These are phyloP conservation scores for Phalacrocorax aristotelis DNA, from an alignment of 2,113 vertebrate genomes.

Conservation along the genomic window DNA sequence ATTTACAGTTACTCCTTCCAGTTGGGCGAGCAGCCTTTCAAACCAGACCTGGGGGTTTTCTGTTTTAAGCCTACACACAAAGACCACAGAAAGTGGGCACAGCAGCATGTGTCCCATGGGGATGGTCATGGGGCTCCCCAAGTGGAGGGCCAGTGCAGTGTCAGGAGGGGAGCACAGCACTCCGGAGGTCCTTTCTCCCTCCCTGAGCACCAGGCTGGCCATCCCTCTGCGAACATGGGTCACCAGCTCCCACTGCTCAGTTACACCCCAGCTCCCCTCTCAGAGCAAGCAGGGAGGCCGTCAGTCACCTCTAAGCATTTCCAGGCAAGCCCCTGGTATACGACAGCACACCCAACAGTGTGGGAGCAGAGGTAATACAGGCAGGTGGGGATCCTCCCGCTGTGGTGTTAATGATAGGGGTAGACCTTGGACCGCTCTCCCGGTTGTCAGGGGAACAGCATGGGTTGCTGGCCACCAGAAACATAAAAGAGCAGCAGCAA, in stretches of 20 bases:
- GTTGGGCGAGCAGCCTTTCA: background rate
- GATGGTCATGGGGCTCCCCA: background rate
- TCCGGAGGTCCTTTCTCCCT: background rate
- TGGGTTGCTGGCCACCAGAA: background rate
- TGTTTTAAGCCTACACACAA: background rate
- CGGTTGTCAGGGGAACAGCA: slow-evolving; percentile 37
- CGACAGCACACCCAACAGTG: accelerated
- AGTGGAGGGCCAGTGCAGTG: background rate
- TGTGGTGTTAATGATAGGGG: background rate
- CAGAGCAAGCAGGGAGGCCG: background rate
- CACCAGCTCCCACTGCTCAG: background rate
- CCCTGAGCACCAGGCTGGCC: background rate
- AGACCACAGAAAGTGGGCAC: background rate
- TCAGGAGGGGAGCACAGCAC: accelerated
- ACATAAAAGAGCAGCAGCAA: slow-evolving; percentile 49
- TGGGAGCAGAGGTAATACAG: background rate
- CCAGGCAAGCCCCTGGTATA: accelerated
- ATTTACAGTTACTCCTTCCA: background rate
- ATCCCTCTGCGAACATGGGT: accelerated
- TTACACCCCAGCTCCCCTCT: background rate
- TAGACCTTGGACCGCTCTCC: slow-evolving; percentile 29
- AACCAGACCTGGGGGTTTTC: background rate
- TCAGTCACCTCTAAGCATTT: background rate
- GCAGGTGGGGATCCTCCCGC: background rate
- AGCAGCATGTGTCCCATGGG: background rate